These are phyloP conservation scores for Riparia riparia DNA, from an alignment of 2,113 vertebrate genomes.

Conservation along the genomic window DNA sequence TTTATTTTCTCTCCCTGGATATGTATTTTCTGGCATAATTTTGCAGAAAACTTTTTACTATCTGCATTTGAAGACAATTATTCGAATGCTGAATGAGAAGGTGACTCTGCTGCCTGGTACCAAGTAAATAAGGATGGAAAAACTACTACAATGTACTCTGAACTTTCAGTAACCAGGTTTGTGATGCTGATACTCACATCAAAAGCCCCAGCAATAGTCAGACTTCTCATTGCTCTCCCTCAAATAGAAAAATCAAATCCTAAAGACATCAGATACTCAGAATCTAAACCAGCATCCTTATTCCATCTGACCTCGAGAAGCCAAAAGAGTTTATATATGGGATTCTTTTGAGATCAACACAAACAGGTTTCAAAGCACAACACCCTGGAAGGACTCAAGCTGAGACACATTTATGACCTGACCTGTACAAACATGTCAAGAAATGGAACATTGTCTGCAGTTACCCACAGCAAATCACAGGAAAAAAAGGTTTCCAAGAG, in stretches of 20 bases:
- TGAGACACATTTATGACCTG: neutral
- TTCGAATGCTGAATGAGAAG: neutral
- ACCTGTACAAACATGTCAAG: neutral
- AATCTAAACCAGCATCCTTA: neutral
- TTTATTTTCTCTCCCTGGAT: neutral
- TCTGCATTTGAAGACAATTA: neutral
- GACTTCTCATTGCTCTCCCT: neutral
- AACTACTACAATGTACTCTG: neutral
- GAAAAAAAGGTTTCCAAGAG: neutral
- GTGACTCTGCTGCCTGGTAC: neutral
- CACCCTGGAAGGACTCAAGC: neutral
- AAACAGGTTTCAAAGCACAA: neutral
- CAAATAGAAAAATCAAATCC: neutral
- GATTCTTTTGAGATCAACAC: neutral
- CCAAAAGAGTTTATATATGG: neutral
- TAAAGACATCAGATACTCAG: neutral
- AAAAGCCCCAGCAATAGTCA: neutral
- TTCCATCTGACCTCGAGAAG: neutral
- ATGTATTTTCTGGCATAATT: neutral
- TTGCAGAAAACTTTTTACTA: neutral
- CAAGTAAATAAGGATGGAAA: neutral
- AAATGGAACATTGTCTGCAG: neutral
- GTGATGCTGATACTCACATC: neutral
- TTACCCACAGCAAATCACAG: neutral
- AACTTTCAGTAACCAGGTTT: neutral